Conservation (phyloP, 1,140 invertebrate genomes). For the Drosophila sp. region DNA sequence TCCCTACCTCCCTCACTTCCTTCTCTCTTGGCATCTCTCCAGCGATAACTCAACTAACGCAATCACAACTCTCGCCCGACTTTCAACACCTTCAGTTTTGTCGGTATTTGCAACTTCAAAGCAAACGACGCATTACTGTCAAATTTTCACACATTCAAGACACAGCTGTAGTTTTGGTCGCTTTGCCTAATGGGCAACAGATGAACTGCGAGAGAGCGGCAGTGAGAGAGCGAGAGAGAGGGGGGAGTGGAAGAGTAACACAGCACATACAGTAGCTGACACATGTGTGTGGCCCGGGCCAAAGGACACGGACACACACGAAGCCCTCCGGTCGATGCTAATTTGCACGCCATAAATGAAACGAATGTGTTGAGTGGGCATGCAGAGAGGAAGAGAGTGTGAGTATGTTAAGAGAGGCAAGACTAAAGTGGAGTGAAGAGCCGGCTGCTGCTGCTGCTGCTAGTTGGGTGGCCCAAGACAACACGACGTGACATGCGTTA, state of each 20-base stretch:
- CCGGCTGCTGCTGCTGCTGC: constrained; percentile 30
- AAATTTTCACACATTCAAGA: constrained; percentile 74
- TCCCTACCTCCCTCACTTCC: background rate
- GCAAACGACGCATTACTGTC: constrained; percentile 64
- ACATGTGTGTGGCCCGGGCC: constrained; percentile 47
- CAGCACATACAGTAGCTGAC: constrained; percentile 37
- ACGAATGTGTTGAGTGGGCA: constrained; percentile 73
- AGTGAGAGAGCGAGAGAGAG: background rate
- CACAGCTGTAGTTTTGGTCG: constrained; percentile 30
- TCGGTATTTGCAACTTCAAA: constrained; percentile 62
- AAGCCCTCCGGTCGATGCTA: constrained; percentile 72
- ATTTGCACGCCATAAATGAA: constrained; percentile 83
- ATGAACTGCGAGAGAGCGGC: constrained; percentile 27
- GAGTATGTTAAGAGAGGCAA: background rate
- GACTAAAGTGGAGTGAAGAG: constrained; percentile 39
- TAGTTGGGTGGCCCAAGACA: constrained; percentile 51
- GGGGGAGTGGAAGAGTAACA: background rate
- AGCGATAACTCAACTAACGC: constrained; percentile 30
- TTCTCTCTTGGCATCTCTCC: background rate
- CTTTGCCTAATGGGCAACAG: constrained; percentile 66
- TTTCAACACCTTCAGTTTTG: constrained; percentile 59
- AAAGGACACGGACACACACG: constrained; percentile 73
- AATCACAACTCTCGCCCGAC: constrained; percentile 25
- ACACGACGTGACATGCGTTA: constrained; percentile 49
- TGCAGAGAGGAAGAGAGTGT: constrained; percentile 17